Evolutionary conservation across 2,113 vertebrate genomes (phyloP).

Genomic region (Misgurnus anguillicaudatus): DNA sequence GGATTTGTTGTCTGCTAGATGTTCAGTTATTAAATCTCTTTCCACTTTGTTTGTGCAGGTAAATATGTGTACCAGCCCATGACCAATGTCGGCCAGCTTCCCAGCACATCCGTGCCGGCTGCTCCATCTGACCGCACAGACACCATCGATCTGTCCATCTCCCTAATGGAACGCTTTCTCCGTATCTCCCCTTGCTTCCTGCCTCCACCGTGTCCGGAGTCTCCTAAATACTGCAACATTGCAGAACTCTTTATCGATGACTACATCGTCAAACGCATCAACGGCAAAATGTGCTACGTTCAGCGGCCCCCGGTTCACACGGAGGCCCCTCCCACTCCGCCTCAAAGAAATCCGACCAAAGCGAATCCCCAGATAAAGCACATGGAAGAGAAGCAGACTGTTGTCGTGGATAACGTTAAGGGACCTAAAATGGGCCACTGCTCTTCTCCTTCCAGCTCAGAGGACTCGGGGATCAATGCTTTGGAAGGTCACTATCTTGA

Average conservation of each 20-base stretch:
- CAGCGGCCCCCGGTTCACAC: constrained; percentile 81
- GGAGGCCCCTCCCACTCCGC: constrained; percentile 59
- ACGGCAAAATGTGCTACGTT: constrained; percentile 98
- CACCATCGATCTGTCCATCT: constrained; percentile 89
- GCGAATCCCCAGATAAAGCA: constrained; percentile 42
- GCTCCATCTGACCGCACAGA: constrained; percentile 75
- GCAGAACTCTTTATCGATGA: constrained; percentile 94
- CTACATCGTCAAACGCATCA: constrained; percentile 96
- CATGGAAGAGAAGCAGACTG: constrained; percentile 61
- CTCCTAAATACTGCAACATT: constrained; percentile 91
- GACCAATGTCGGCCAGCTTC: constrained; percentile 93
- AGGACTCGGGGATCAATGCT: constrained; percentile 97
- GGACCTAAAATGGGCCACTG: constrained; percentile 90
- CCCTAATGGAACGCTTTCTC: constrained; percentile 89
- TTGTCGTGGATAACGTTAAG: constrained; percentile 74
- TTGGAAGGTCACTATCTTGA: constrained; percentile 89
- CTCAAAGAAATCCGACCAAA: constrained; percentile 6
- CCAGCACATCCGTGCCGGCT: constrained; percentile 87
- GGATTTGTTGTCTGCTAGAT: constrained; percentile 33
- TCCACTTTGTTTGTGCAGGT: constrained; percentile 71
- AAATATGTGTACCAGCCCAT: constrained; percentile 98
- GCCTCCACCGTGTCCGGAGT: constrained; percentile 85
- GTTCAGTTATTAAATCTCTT: neutral
- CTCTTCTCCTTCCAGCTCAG: constrained; percentile 93
- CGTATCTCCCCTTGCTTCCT: constrained; percentile 89